Evolutionary conservation across 2,888 invertebrate species (phyloP).

Genomic region (Hipparchia sbordonii): DNA sequence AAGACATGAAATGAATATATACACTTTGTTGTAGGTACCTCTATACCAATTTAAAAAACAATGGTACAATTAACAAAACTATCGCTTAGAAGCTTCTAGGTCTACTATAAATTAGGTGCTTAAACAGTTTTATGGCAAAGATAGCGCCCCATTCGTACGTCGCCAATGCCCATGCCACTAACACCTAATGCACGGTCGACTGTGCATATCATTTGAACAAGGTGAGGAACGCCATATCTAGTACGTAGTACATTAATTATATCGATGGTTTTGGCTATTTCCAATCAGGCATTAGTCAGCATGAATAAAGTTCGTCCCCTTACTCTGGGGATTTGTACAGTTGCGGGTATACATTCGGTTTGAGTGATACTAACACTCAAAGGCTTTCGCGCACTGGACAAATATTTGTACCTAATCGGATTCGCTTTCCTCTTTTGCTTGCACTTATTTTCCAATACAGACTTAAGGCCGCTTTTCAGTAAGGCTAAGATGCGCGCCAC

Average conservation of each 20-base stretch:
- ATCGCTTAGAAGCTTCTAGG: no score
- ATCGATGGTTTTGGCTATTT: neutral
- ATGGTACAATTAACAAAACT: no score
- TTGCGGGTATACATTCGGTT: neutral
- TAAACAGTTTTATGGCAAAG: no score
- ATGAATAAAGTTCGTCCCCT: neutral
- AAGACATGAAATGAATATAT: no score
- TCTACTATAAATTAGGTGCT: no score
- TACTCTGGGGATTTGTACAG: neutral
- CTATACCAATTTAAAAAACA: no score
- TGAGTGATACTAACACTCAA: conserved; percentile 2
- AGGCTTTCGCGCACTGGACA: conserved; percentile 7
- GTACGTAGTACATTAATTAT: neutral
- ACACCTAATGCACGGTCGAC: no score
- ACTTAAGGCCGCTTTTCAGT: neutral
- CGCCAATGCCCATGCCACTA: no score
- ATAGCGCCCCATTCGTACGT: no score
- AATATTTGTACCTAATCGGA: conserved; percentile 20
- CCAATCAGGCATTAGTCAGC: conserved; percentile 2
- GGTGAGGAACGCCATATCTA: no score
- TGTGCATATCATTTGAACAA: no score
- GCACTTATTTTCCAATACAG: neutral
- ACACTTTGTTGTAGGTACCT: no score
- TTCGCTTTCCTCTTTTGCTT: conserved; percentile 10
- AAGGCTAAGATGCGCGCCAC: neutral